Base-by-base conservation (phyloP, 2,888 invertebrate species). In the Andrena bicolor region DNA sequence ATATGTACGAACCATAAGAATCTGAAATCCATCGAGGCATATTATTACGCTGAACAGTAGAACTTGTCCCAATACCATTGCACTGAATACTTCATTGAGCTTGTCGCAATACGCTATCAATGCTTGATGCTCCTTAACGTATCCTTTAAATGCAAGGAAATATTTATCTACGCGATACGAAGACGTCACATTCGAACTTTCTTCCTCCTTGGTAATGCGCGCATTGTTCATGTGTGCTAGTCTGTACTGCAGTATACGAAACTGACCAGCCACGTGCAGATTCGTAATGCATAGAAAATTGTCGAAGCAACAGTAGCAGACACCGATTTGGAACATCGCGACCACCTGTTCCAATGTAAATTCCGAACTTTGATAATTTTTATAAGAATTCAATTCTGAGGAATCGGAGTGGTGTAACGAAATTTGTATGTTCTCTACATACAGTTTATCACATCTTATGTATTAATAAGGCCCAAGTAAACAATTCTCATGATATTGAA, bases 211-310 rank as follows among this genome's bases (percentile, higher is more conserved):
- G 4, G 3, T 26, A 0, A 8, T 10, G 26, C 0, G 10, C 4
- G 48, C 16, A 28, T 58, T 32, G 23, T 49, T 53, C 53, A 68
- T 6, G 3, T 32, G 8, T 4, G n/a, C 16, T 6, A 68, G 16
- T 35, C 68, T 68, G 35, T 68, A 32, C 30, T 68, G 53, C 8
- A 68, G 30, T 68, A 68, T 68, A 8, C 68, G 68, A 32, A 68
- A 68, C 53, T 68, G 68, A 1, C 32, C 23, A 16, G 68, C 35
- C 20, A 68, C 68, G 53, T 68, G 32, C 10, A 53, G 2, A 35
- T 32, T 68, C 16, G 32, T 32, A 20, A 68, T 23, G 0, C 23
- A 68, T 20, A 68, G 13, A 16, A 53, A 23, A 4, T 35, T 32
- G 4, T 68, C 68, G 23, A 68, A 68, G 23, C 53, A n/a, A 26